Base-by-base conservation (phyloP, 2,113 vertebrate genomes). In the Steatornis caripensis region DNA sequence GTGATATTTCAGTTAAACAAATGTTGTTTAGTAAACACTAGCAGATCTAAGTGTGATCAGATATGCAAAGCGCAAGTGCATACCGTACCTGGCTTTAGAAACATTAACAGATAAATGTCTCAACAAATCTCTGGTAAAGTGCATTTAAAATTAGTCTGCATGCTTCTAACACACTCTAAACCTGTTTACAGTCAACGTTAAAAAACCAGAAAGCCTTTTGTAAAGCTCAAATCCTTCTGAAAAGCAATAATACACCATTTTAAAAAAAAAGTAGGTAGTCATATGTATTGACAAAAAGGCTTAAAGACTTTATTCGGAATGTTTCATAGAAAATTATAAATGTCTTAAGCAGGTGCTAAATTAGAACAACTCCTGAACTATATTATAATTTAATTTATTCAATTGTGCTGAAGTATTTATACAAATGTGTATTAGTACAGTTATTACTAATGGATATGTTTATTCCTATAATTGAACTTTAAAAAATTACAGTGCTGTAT, bases 321-420 rank as follows among this genome's bases (percentile, higher is more conserved):
- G 18, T 65, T 89, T 74, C 1, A 2, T 16, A 80, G 45, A 81
- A 80, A 92, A 61, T 43, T 29, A 69, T 29, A 71, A 85, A 76
- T 39, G 12, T 3, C 58, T 77, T 93, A 43, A 61, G 22, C 4
- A 74, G 20, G 19, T 34, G 15, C 5, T 55, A 89, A 85, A 57
- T 82, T 87, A 76, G 68, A 76, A 36, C 22, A 64, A 12, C 19
- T 82, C 16, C 12, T 90, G 53, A 90, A 14, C 29, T 71, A n/a
- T n/a, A n/a, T n/a, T n/a, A n/a, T n/a, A n/a, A n/a, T n/a, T n/a
- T n/a, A n/a, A n/a, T 86, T 96, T 87, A 89, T 78, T 71, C 60
- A 91, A 20, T 78, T 80, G 36, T 87, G n/a, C 37, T 89, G 60
- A 88, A 94, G 90, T 96, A 80, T 68, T 87, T 88, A 54, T 36